phyloP scores from a whole-genome alignment of 2,113 vertebrate genomes.

The Aythya baeri region DNA sequence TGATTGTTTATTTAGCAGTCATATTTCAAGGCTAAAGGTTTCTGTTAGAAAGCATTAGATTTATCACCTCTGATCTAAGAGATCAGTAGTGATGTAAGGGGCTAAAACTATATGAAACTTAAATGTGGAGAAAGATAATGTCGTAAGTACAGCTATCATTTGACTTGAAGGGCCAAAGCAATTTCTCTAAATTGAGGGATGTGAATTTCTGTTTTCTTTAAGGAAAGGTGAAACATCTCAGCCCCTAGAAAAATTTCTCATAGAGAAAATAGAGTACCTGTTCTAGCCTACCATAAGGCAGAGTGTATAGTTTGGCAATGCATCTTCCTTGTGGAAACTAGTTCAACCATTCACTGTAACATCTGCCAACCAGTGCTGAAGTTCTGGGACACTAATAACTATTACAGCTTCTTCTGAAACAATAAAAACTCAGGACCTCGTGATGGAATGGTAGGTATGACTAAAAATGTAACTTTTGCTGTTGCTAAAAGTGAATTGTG shows the following conservation, averaged over 20 bases:
- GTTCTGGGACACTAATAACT: background rate
- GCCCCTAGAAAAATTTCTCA: background rate
- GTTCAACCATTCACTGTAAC: background rate
- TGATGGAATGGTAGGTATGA: background rate
- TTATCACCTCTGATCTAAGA: background rate
- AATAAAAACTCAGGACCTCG: background rate
- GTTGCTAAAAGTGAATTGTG: background rate
- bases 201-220: background rate
- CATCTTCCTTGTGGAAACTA: background rate
- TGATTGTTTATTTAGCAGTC: background rate
- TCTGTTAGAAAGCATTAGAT: background rate
- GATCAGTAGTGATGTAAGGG: background rate
- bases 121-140: background rate
- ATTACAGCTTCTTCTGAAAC: background rate
- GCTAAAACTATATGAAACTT: background rate
- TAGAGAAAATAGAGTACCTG: background rate
- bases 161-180: background rate
- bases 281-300: background rate
- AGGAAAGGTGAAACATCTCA: background rate
- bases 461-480: background rate
- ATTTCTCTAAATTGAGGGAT: background rate
- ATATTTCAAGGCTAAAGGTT: background rate
- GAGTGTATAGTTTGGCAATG: background rate
- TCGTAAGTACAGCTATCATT: background rate
- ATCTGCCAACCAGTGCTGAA: background rate